Conservation (phyloP, 2,797 vertebrate species). For the Pangasius larnaudii region DNA sequence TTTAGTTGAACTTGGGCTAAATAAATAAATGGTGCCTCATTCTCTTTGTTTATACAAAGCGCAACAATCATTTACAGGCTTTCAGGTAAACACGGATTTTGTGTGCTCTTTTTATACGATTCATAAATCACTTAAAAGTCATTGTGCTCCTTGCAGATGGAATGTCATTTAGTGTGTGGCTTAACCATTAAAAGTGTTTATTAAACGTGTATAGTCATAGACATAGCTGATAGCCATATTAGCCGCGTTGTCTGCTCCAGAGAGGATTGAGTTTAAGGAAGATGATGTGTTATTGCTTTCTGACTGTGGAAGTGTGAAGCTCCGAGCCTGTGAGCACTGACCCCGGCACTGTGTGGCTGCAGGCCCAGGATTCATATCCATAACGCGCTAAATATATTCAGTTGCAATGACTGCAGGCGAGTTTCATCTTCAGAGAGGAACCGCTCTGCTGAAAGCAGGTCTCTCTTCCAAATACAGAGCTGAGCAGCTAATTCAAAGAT, state of each 20-base stretch:
- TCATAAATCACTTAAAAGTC: conserved; percentile 18
- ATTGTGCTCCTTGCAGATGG: neutral
- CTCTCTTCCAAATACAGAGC: conserved; percentile 76
- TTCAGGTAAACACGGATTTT: conserved; percentile 37
- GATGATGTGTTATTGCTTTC: conserved; percentile 79
- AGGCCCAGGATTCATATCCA: conserved; percentile 81
- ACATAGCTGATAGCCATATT: conserved; percentile 41
- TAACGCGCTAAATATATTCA: conserved; percentile 85
- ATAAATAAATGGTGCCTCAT: conserved; percentile 51
- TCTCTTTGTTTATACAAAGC: conserved; percentile 39
- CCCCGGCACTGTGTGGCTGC: conserved; percentile 73
- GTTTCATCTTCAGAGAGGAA: conserved; percentile 63
- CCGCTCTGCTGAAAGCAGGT: conserved; percentile 72
- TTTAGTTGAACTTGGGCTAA: conserved; percentile 60
- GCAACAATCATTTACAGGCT: conserved; percentile 25
- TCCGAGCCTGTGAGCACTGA: conserved; percentile 77
- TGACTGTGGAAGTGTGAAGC: conserved; percentile 75
- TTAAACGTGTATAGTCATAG: conserved; percentile 44
- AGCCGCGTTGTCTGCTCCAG: conserved; percentile 42
- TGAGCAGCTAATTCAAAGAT: conserved; percentile 74
- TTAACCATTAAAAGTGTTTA: conserved; percentile 33
- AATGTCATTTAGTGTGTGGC: neutral
- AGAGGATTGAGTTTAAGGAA: conserved; percentile 72
- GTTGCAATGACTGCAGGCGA: conserved; percentile 77
- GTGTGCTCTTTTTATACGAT: neutral